Conservation (phyloP, 2,113 vertebrate species). For the Alethe diademata region DNA sequence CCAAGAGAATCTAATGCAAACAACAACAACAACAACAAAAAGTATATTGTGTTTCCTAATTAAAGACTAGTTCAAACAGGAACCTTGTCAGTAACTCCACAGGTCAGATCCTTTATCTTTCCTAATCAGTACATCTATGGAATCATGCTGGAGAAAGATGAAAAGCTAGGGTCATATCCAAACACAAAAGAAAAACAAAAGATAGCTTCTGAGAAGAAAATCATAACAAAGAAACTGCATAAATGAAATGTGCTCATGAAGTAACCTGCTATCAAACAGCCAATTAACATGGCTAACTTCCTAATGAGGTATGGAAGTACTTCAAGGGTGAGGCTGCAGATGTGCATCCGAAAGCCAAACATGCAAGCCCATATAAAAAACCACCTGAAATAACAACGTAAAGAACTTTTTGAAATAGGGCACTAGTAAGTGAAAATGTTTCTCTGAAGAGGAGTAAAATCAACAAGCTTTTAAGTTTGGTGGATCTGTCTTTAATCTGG, state of each 20-base stretch:
- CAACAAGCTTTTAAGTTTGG: not conserved
- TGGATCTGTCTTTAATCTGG: not conserved
- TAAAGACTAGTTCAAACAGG: slow-evolving; percentile 29
- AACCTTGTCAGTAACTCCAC: slow-evolving; percentile 11
- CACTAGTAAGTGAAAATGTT: not conserved
- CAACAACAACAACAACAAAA: not conserved
- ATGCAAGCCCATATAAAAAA: not conserved
- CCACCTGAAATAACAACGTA: not conserved
- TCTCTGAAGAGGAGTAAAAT: not conserved
- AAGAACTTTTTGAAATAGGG: not conserved
- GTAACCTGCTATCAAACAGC: not conserved
- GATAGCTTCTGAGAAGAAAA: slow-evolving; percentile 12
- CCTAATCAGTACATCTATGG: slow-evolving; percentile 1
- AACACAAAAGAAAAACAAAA: slow-evolving; percentile 39
- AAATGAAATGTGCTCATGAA: not conserved
- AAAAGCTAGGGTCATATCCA: slow-evolving; percentile 24
- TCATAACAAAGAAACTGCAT: not conserved
- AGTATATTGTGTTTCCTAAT: not conserved
- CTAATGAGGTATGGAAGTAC: not conserved
- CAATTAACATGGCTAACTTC: not conserved
- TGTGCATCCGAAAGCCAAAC: not conserved
- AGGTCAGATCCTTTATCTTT: slow-evolving; percentile 21
- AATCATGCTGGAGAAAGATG: slow-evolving; percentile 10
- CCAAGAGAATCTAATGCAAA: slow-evolving; percentile 3
- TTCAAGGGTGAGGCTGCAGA: not conserved